Evolutionary conservation across 2,888 invertebrate genomes (phyloP), one percentile per base, ranked within the genome.

Genomic region (Arrhopalites spinosus): DNA sequence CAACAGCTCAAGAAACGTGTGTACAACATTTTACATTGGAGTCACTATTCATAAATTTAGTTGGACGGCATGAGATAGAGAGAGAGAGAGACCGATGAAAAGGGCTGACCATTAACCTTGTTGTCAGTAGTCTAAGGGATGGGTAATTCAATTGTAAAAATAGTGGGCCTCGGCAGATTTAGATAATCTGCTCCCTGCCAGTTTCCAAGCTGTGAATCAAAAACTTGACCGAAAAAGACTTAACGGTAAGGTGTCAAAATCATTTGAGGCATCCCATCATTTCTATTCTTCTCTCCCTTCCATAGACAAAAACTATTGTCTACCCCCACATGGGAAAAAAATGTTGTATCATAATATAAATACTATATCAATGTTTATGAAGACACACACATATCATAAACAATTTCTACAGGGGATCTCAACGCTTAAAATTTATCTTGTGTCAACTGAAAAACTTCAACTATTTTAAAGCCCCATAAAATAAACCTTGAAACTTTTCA

Each of bases 191-290:
- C 63, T 72, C 71, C 71, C 71, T 72, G 61, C 30, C 13, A 56
- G 56, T 8, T 70, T 56, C 70, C 25, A 25, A 70, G 56, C 70
- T 70, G 70, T 70, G 70, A 70, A 70, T 70, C 50, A 70, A 70
- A 53, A 50, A 50, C 11, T n/a, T 30, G 59, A 59, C 25, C 23
- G 23, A 61, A 61, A 71, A 70, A 61, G 71, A 72, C 71, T 61
- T 72, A 72, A 72, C 71, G 71, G 71, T 20, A 61, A 72, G 71
- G 71, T 72, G 71, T 72, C 71, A 72, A 72, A 70, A 70, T 56
- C 70, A 70, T 70, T 70, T 70, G 56, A 70, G 47, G 50, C 68
- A 47, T 68, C 68, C 61, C 61, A 72, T 61, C 36, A 72, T 72
- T n/a, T 43, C 71, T 61, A 36, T 63, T 72, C 25, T 72, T 45